Evolutionary conservation across 1,140 invertebrate genomes (phyloP).

Genomic region (Microplitis demolitor): DNA sequence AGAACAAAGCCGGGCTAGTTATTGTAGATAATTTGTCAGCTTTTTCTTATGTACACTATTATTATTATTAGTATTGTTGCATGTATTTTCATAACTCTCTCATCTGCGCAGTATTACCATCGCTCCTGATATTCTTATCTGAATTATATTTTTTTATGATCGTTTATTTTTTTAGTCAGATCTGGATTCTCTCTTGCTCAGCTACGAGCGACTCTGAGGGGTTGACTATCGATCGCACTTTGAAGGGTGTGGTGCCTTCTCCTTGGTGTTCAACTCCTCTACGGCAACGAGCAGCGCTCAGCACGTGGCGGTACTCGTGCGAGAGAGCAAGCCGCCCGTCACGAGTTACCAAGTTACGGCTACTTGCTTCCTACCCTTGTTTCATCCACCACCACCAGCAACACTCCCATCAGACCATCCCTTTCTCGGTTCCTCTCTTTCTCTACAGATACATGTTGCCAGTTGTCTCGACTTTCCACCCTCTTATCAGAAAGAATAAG

Average conservation of each 20-base stretch:
- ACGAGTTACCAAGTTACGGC: conserved; percentile 22
- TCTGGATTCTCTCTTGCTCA: conserved; percentile 8
- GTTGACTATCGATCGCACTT: conserved; percentile 31
- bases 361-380: conserved; percentile 8
- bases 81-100: too few species aligned
- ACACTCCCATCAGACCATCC: too few species aligned
- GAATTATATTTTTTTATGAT: too few species aligned
- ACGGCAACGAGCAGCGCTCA: conserved; percentile 23
- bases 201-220: not conserved
- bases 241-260: conserved; percentile 50
- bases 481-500: not conserved
- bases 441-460: not conserved
- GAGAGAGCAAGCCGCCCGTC: not conserved
- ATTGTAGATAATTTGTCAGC: too few species aligned
- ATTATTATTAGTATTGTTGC: too few species aligned
- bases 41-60: too few species aligned
- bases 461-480: conserved; percentile 3
- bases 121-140: too few species aligned
- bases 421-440: not conserved
- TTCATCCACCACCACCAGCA: not conserved
- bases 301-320: conserved; percentile 44
- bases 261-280: conserved; percentile 1
- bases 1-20: too few species aligned
- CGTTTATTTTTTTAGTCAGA: not conserved
- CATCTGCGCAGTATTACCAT: too few species aligned